Evolutionary conservation across 2,888 invertebrate species (phyloP), one percentile per base, ranked within the genome.

Genomic region (Drosophila prostipennis): DNA sequence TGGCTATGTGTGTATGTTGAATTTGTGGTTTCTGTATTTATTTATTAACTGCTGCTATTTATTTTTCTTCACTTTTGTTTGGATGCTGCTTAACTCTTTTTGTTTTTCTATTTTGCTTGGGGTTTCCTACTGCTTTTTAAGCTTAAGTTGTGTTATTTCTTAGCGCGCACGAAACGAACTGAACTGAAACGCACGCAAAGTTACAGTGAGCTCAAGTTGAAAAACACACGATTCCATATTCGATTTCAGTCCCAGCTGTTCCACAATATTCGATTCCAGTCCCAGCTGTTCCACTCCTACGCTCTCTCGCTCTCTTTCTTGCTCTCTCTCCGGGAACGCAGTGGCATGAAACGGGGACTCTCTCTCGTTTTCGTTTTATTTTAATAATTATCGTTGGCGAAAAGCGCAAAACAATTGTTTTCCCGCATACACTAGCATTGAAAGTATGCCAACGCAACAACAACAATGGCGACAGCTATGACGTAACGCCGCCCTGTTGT

Each of bases 361-460:
- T 26, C 45, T 37, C 23, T 32, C 11, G 11, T 56, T 26, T 57
- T 74, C 57, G 79, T 71, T 84, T 78, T 76, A 79, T 80, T 81
- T 81, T 74, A 71, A 84, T 76, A 81, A 78, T 84, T 74, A 69
- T 74, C 60, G 76, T 37, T 58, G 42, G 64, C 52, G 71, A 80
- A 83, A 76, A 78, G 79, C 78, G 68, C 78, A 80, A 78, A 78
- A 80, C 74, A 80, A 84, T 84, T 84, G 80, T 78, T 79, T 72
- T 79, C 36, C 37, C 29, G 40, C 34, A 43, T 13, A 37, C 34
- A 29, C 40, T 63, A 7, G n/a, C 37, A 46, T 29, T 16, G 36
- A 10, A 52, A 64, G 63, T 52, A 61, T 63, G 67, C 64, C 54
- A 68, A 34, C 43, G 54, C 76, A 73, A 80, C 81, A 78, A 76